Conservation (phyloP, 2,113 vertebrate genomes). For the Fulmarus glacialis region DNA sequence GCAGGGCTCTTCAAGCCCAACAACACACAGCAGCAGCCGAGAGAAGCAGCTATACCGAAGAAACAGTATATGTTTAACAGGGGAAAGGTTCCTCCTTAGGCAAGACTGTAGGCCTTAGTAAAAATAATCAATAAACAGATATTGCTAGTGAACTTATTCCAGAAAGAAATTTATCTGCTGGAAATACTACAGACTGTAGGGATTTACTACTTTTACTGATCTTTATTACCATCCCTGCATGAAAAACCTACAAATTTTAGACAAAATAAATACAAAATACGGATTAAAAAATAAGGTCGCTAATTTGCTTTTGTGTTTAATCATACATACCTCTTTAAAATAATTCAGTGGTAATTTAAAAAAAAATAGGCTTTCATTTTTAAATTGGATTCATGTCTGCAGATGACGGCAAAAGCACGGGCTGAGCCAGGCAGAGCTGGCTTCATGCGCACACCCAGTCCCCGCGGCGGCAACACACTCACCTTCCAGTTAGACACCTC, state of each 20-base stretch:
- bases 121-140: neutral
- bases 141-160: neutral
- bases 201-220: neutral
- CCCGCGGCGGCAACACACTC: rapidly evolving
- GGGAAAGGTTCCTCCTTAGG: neutral
- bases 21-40: rapidly evolving
- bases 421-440: neutral
- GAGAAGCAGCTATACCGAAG: neutral
- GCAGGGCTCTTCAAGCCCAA: neutral
- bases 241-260: neutral
- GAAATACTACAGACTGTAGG: neutral
- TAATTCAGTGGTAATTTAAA: neutral
- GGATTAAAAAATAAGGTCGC: neutral
- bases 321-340: neutral
- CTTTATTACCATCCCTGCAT: neutral
- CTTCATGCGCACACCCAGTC: neutral
- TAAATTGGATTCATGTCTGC: neutral
- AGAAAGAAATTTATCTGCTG: neutral
- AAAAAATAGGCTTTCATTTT: neutral
- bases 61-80: neutral
- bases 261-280: neutral
- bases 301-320: neutral
- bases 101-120: neutral
- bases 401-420: rapidly evolving
- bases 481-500: neutral